Evolutionary conservation across 2,797 vertebrate species (phyloP).

Genomic region (Arrhamphus sclerolepis): DNA sequence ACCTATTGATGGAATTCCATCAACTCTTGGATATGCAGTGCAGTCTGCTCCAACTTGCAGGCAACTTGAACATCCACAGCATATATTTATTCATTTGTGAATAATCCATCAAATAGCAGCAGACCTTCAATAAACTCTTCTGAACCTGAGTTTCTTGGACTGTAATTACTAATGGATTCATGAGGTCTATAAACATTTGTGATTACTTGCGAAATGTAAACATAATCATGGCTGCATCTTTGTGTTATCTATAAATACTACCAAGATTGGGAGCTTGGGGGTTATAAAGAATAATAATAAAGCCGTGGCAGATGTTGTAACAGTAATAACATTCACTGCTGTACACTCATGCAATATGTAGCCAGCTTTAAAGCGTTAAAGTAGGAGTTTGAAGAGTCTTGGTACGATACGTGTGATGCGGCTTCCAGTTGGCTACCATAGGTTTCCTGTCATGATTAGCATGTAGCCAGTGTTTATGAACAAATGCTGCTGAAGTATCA

Average conservation of each 20-base stretch:
- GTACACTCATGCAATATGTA: no score
- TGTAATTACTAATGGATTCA: neutral
- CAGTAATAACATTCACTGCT: no score
- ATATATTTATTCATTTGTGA: slow-evolving; percentile 28
- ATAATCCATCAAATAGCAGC: slow-evolving; percentile 19
- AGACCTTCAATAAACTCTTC: slow-evolving; percentile 14
- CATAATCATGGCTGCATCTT: neutral
- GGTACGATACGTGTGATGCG: no score
- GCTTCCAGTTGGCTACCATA: no score
- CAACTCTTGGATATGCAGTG: slow-evolving; percentile 56
- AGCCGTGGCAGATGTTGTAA: no score
- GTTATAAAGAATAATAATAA: no score
- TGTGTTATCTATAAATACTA: slow-evolving; percentile 2
- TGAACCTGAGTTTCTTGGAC: neutral
- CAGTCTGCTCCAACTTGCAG: slow-evolving; percentile 9
- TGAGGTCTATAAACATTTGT: slow-evolving; percentile 5
- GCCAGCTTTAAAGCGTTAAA: no score
- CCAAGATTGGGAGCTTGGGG: neutral
- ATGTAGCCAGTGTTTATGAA: no score
- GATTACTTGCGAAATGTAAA: slow-evolving; percentile 1
- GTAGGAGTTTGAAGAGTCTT: no score
- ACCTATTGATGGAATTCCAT: slow-evolving; percentile 60
- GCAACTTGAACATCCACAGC: slow-evolving; percentile 23
- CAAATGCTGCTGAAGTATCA: no score
- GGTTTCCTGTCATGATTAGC: no score